phyloP scores from a whole-genome alignment of 2,888 invertebrate species.

The Caenorhabditis sinica region DNA sequence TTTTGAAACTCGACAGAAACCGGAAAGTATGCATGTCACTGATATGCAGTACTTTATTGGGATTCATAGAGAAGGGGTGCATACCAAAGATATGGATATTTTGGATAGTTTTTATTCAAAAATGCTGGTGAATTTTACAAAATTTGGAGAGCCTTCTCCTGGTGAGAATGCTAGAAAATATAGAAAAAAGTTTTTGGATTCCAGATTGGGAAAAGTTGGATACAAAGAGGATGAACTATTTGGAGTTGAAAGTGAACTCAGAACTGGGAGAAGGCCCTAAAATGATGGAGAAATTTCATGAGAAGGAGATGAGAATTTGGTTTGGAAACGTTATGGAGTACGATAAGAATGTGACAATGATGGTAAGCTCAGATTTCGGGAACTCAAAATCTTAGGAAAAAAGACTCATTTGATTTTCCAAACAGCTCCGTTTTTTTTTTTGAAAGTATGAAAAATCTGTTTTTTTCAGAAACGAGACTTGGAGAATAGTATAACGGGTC shows the following conservation, averaged over 20 bases:
- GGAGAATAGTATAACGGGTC: no score
- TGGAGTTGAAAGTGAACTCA: constrained; percentile 35
- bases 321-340: constrained; percentile 15
- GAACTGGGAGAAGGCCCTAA: neutral
- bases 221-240: constrained; percentile 31
- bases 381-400: no score
- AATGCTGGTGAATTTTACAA: constrained; percentile 54
- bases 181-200: neutral
- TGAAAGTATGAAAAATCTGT: no score
- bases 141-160: constrained; percentile 41
- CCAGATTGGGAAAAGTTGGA: constrained; percentile 49
- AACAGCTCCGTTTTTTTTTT: no score
- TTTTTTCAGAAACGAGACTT: no score
- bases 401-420: no score
- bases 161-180: neutral
- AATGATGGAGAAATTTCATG: constrained; percentile 42
- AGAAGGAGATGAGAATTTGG: constrained; percentile 30
- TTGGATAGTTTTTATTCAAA: constrained; percentile 52
- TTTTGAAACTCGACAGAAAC: constrained; percentile 40
- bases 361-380: neutral
- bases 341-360: constrained; percentile 11
- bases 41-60: constrained; percentile 66
- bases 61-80: constrained; percentile 39
- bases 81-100: constrained; percentile 38
- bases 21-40: constrained; percentile 39